phyloP scores from a whole-genome alignment of 2,113 vertebrate species.

The Phasianus colchicus region DNA sequence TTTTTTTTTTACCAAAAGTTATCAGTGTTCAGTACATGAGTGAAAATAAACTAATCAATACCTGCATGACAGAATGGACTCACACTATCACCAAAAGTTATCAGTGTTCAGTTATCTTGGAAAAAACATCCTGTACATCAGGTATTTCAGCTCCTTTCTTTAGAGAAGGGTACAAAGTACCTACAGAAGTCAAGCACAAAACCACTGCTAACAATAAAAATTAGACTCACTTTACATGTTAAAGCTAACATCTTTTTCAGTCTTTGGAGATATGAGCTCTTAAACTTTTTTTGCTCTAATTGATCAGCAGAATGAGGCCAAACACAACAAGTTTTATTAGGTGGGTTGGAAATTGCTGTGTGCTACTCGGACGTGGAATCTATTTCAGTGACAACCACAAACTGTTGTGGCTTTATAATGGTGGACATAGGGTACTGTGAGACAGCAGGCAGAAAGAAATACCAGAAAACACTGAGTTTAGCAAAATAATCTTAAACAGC shows the following conservation, averaged over 20 bases:
- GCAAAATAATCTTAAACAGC: background rate
- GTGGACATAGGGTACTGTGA: background rate
- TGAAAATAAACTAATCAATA: background rate
- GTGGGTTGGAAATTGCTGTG: background rate
- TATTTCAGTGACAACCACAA: background rate
- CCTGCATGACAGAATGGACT: background rate
- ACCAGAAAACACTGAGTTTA: background rate
- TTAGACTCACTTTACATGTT: background rate
- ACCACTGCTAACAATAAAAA: background rate
- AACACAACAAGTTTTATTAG: background rate
- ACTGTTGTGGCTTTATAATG: background rate
- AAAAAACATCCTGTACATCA: background rate
- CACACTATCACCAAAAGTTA: background rate
- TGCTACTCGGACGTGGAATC: background rate
- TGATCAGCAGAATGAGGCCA: background rate
- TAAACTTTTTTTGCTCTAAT: background rate
- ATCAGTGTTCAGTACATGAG: background rate
- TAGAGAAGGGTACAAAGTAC: background rate
- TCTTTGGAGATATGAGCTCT: background rate
- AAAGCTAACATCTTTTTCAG: background rate
- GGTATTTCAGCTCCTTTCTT: background rate
- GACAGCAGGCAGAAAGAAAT: background rate
- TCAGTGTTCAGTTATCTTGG: background rate
- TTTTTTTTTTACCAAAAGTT: background rate
- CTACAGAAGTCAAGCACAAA: background rate